A percentile compares a stretch with the other conserved stretches of the same genome.
Conservation (phyloP, 2,797 vertebrate genomes). For the Gallinago nigripennis region DNA sequence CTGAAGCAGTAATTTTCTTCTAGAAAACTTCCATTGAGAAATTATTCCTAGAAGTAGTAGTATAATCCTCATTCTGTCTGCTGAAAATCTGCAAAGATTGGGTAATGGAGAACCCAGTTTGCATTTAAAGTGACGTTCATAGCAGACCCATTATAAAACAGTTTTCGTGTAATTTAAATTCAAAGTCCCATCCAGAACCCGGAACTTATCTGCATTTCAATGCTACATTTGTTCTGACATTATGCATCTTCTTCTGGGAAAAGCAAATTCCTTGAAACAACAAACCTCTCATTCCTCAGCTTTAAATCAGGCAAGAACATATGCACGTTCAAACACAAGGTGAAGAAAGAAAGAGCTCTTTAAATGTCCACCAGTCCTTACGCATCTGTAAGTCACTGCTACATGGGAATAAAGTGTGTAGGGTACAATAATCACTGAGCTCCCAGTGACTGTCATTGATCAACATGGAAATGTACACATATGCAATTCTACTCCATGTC, state of each 20-base stretch:
- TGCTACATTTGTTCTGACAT: slow-evolving; percentile 40
- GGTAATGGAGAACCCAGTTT: neutral
- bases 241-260: slow-evolving; percentile 28
- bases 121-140: neutral
- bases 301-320: slow-evolving; percentile 10
- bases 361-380: neutral
- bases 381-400: neutral
- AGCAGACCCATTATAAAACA: slow-evolving; percentile 12
- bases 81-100: neutral
- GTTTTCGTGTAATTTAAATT: slow-evolving; percentile 27
- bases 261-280: slow-evolving; percentile 52
- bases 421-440: neutral
- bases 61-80: neutral
- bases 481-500: neutral
- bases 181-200: slow-evolving; percentile 25
- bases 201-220: slow-evolving; percentile 54
- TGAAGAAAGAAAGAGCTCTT: neutral
- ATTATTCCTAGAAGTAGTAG: slow-evolving; percentile 18
- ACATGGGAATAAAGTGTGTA: neutral
- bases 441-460: neutral
- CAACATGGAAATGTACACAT: neutral
- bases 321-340: neutral
- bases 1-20: neutral
- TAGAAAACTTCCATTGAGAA: neutral
- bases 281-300: neutral